Base-by-base conservation (phyloP, 2,113 vertebrate genomes). In the Xiphias gladius region DNA sequence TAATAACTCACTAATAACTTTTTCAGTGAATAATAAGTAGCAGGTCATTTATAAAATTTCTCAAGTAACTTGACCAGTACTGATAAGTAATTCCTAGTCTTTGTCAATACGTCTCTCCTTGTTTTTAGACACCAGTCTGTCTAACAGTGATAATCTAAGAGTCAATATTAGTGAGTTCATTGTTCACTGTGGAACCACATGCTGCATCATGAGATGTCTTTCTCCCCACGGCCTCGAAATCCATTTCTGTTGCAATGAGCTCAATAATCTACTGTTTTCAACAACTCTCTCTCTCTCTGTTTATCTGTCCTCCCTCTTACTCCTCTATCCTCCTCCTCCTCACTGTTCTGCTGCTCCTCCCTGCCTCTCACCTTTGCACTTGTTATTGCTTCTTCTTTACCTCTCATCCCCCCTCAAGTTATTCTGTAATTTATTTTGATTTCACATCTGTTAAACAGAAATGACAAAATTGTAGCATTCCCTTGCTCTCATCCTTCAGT, bases 161-260 rank as follows among this genome's bases (percentile, higher is more conserved):
- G 48, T 82, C 80, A 39, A 12, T 48, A 69, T 85, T 65, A 86
- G 73, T 76, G 61, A 4, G 66, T 16, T 75, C 70, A 58, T 86
- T 92, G 91, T 92, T 84, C 28, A 2, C 57, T 37, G 65, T 26
- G 7, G 82, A 32, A 72, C 37, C 90, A 85, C 85, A 83, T 75
- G 82, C 74, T 89, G 79, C 89, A 92, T 90, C 91, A 91, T 86
- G 75, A 55, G 88, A 84, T 13, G 13, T 76, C 32, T 67, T 26
- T 22, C 22, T 28, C 55, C 84, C 73, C 2, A 1, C 11, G 4
- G 83, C 87, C 39, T 50, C 52, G 61, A 14, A 43, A 30, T 39
- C 76, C 10, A 30, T 55, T 35, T 58, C 32, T 58, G 43, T 12
- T 24, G 9, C 54, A 63, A 1, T n/a, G 39, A 41, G 8, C 37